Evolutionary conservation across 2,113 vertebrate genomes (phyloP).

Genomic region (Eurystomus gularis): DNA sequence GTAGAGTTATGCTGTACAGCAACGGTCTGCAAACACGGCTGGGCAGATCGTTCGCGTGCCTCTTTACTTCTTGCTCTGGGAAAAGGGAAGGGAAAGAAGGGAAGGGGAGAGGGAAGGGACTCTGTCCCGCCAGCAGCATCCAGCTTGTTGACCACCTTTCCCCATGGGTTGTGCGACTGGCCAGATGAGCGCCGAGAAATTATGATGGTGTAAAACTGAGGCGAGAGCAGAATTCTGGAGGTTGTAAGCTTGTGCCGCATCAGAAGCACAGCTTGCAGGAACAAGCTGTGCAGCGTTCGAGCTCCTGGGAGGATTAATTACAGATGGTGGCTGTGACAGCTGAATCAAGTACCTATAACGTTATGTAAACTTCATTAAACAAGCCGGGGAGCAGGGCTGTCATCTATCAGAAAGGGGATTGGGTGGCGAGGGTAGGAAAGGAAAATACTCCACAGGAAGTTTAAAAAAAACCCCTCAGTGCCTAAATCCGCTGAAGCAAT

Average conservation of each 20-base stretch:
- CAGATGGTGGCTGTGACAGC: slow-evolving; percentile 35
- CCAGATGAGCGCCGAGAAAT: not conserved
- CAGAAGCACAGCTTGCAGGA: not conserved
- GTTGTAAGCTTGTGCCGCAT: not conserved
- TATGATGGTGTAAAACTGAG: not conserved
- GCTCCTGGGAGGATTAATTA: slow-evolving; percentile 57
- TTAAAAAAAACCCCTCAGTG: not conserved
- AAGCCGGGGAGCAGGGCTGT: not conserved
- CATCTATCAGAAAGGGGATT: not conserved
- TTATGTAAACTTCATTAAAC: slow-evolving; percentile 58
- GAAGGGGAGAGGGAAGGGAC: not conserved
- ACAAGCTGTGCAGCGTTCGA: not conserved
- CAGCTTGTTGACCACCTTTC: not conserved
- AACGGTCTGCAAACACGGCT: not conserved
- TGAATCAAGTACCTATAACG: slow-evolving; percentile 34
- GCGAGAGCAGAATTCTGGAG: not conserved
- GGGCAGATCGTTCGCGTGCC: not conserved
- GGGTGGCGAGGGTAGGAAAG: not conserved
- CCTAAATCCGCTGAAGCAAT: not conserved
- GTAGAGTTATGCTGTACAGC: too few species aligned
- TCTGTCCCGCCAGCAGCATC: not conserved
- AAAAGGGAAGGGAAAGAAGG: not conserved
- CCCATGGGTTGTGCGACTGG: not conserved
- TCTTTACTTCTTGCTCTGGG: not conserved
- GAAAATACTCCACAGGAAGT: not conserved